phyloP scores from a whole-genome alignment of 2,797 vertebrate species.

The Sparus aurata region DNA sequence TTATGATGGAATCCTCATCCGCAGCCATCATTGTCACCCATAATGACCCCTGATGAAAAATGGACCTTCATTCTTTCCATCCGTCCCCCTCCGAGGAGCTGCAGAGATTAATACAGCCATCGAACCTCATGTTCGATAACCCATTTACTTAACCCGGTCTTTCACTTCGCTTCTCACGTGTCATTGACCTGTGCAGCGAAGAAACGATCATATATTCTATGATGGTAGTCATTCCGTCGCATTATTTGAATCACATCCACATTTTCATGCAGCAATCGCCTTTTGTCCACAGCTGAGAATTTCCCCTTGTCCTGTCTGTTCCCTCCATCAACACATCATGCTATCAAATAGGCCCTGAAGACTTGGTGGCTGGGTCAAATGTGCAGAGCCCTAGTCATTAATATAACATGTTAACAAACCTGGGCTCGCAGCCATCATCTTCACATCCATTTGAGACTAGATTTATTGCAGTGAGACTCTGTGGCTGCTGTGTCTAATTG shows the following conservation, averaged over 20 bases:
- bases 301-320: background rate
- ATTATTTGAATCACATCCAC: conserved; percentile 32
- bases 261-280: background rate
- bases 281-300: background rate
- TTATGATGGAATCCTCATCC: conserved; percentile 68
- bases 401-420: conserved; percentile 69
- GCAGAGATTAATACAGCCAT: conserved; percentile 65
- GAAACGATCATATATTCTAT: conserved; percentile 15
- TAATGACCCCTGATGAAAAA: conserved; percentile 70
- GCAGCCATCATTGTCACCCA: conserved; percentile 54
- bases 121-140: conserved; percentile 68
- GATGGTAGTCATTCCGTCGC: conserved; percentile 16
- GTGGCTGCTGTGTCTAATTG: conserved; percentile 66
- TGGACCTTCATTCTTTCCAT: conserved; percentile 54
- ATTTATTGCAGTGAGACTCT: conserved; percentile 73
- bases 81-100: conserved; percentile 47
- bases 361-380: conserved; percentile 41
- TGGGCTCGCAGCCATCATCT: conserved; percentile 65
- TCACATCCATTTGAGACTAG: conserved; percentile 59
- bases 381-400: conserved; percentile 64
- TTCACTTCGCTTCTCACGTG: conserved; percentile 39
- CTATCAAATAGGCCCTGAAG: conserved; percentile 16
- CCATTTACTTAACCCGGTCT: conserved; percentile 67
- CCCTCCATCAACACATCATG: conserved; percentile 4
- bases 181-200: conserved; percentile 9